phyloP scores from a whole-genome alignment of 2,113 vertebrate species.

The Sminthopsis crassicaudata region DNA sequence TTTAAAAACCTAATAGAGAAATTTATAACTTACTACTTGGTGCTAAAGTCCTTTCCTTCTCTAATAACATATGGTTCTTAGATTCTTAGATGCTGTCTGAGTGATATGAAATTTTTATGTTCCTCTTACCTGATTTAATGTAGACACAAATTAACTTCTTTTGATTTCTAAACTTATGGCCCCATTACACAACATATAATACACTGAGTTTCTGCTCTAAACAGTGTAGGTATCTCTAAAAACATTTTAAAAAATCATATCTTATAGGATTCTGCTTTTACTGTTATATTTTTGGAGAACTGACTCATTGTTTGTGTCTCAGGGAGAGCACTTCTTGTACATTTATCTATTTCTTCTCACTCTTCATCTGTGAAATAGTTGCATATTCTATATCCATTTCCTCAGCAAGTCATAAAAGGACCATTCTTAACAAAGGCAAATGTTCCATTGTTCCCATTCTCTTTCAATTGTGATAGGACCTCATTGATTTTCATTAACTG shows the following conservation, averaged over 20 bases:
- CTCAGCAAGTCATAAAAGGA: constrained; percentile 19
- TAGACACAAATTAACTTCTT: not conserved
- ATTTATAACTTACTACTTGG: not conserved
- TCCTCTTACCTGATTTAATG: not conserved
- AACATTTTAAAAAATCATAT: not conserved
- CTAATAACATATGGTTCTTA: not conserved
- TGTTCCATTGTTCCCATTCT: constrained; percentile 1
- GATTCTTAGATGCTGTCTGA: not conserved
- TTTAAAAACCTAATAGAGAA: not conserved
- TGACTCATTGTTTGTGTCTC: not conserved
- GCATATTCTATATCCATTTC: not conserved
- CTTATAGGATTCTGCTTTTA: not conserved
- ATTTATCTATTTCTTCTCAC: not conserved
- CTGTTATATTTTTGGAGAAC: not conserved
- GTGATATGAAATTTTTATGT: not conserved
- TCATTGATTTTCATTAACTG: constrained; percentile 55
- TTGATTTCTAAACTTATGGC: not conserved
- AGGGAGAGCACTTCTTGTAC: not conserved
- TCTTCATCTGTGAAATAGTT: constrained; percentile 20
- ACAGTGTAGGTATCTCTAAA: not conserved
- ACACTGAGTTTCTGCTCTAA: not conserved
- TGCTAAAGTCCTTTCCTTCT: not conserved
- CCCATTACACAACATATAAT: not conserved
- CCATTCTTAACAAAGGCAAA: constrained; percentile 22
- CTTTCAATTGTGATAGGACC: not conserved